Evolutionary conservation across 2,113 vertebrate genomes (phyloP).

Genomic region (Festucalex cinctus): DNA sequence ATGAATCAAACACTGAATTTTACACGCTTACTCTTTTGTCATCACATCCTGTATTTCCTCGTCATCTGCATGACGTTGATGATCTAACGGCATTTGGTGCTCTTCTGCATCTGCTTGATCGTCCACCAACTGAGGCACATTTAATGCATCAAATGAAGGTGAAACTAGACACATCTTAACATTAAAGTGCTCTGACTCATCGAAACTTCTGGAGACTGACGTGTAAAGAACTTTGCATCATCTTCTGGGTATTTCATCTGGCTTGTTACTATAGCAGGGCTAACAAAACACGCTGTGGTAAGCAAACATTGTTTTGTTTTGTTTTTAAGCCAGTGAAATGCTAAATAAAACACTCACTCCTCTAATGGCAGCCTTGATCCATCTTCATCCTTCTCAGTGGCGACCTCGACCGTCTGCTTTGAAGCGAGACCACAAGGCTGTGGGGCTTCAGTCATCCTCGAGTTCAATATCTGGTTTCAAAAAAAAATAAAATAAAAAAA

Average conservation of each 20-base stretch:
- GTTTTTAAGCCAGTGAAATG: constrained; percentile 1
- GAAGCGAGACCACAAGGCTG: constrained; percentile 20
- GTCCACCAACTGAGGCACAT: constrained; percentile 28
- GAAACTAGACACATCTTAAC: neutral
- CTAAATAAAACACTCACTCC: constrained; percentile 41
- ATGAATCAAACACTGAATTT: neutral
- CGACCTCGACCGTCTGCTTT: constrained; percentile 14
- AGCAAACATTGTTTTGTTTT: neutral
- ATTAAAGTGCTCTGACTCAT: constrained; percentile 38
- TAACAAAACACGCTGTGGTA: constrained; percentile 30
- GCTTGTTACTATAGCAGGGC: constrained; percentile 19
- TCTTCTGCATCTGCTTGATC: constrained; percentile 18
- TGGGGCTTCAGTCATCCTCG: constrained; percentile 54
- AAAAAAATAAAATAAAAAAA: neutral
- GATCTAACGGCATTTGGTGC: neutral
- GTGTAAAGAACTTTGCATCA: neutral
- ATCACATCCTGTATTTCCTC: constrained; percentile 12
- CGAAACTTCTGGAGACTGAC: constrained; percentile 15
- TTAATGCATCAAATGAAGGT: constrained; percentile 1
- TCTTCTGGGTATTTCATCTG: constrained; percentile 19
- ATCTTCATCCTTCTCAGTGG: constrained; percentile 19
- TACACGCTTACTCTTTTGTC: constrained; percentile 46
- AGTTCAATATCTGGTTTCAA: constrained; percentile 53
- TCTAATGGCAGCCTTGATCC: constrained; percentile 20
- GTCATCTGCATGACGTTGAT: neutral